Percentiles rank a stretch among this genome's conserved stretches.
Evolutionary conservation across 23 tunicate species (phyloP).

Genomic region (Oikopleura vanhoeffeni): DNA sequence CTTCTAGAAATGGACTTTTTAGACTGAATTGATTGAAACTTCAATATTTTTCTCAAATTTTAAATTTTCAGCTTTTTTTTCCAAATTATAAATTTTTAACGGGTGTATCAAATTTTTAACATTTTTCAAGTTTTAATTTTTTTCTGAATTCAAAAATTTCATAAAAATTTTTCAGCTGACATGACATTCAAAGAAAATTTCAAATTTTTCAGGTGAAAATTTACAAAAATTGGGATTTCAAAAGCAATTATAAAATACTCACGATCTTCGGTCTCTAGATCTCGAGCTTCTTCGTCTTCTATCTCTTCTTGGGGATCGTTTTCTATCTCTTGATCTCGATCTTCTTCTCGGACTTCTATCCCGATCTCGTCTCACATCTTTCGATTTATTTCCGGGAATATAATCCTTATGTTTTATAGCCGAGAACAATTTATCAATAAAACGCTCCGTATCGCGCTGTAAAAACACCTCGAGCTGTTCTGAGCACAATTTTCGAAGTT

Average conservation of each 20-base stretch:
- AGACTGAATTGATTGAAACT: no score
- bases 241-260: not conserved
- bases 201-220: no score
- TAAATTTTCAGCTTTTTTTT: no score
- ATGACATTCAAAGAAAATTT: no score
- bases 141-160: no score
- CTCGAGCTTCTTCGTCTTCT: conserved; percentile 15
- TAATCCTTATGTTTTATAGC: not conserved
- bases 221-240: no score
- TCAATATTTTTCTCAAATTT: no score
- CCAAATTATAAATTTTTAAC: no score
- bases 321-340: conserved; percentile 22
- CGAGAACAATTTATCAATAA: not conserved
- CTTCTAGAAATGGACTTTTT: no score
- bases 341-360: conserved; percentile 18
- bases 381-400: not conserved
- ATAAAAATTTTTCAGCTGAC: no score
- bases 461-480: conserved; percentile 77
- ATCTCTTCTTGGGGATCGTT: conserved; percentile 32
- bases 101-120: no score
- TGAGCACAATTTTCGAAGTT: conserved; percentile 41
- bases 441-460: conserved; percentile 33
- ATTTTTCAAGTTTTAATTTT: no score
- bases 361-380: not conserved
- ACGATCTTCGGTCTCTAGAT: conserved; percentile 18